Evolutionary conservation across 1,140 invertebrate genomes (phyloP), one percentile per base, ranked within the genome.

Genomic region (Drosophila arizonae): DNA sequence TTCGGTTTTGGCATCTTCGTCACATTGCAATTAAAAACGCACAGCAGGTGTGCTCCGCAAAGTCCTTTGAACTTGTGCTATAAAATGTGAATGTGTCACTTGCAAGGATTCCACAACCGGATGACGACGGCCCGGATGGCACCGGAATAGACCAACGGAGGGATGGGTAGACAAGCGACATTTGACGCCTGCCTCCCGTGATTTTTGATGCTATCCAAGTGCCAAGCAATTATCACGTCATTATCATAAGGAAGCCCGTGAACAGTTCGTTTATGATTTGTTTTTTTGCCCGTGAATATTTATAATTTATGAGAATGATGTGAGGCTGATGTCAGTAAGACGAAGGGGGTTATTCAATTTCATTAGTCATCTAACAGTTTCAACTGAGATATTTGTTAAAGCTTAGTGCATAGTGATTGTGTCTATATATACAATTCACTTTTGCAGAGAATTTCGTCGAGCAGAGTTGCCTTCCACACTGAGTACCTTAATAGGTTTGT

Each of bases 1-100:
- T 61, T 63, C 28, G 54, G 39, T 52, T 45, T 73, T 57, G 58
- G 56, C 69, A 76, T 75, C 67, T 71, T 71, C 68, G 68, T 75
- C 61, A 86, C 82, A 57, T 77, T 80, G 90, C 88, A 91, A 91
- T 91, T 91, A 91, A 91, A 91, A 90, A 70, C 54, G 65, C 90
- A 51, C 90, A 76, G 77, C 90, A 91, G 90, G 90, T 91, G 90
- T 76, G 39, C 17, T 48, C 61, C 28, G 26, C 24, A 62, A 56
- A 15, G 51, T 69, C 71, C 90, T 91, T 90, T 91, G 90, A 91
- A 90, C 90, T 88, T 60, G n/a, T 85, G 77, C 28, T 66, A 72
- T 81, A 81, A 79, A 89, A 78, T 61, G 68, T 88, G 82, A 77
- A 77, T 72, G 76, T 85, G 81, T 91, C 90, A 91, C 84, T 91